Evolutionary conservation across 2,113 vertebrate genomes (phyloP), one percentile per base, ranked within the genome.

Genomic region (Leucoraja erinaceus): DNA sequence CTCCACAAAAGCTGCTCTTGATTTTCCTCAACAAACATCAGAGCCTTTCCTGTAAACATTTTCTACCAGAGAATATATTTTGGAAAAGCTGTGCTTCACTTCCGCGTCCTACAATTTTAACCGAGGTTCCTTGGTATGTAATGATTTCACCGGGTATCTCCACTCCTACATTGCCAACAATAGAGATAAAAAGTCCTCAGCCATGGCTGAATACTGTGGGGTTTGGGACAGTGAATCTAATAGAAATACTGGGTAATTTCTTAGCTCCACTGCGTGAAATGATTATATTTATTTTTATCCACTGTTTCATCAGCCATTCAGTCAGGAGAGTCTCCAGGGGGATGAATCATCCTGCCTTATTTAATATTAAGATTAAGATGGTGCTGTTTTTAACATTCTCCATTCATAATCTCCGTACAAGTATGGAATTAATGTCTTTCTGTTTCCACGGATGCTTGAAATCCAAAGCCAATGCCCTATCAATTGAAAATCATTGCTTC

Each of bases 221-320:
- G 59, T 8, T 86, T 31, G n/a, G 83, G 56, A 18, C 83, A 31
- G 83, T n/a, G n/a, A 63, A n/a, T 14, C 75, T 63, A 63, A 63
- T n/a, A 88, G 83, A 8, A n/a, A 88, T n/a, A 31, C 28, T 2
- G 59, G 28, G 59, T 88, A 63, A 88, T 88, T 88, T 88, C 59
- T 16, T 18, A 6, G 83, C 28, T 88, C 31, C 59, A 33, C 56
- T 31, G 83, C 59, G 8, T 33, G 63, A 61, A 33, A 88, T 14
- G 28, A 88, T 88, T 63, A 31, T 33, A 77, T 77, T 77, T 77
- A 88, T 66, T 63, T 88, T 88, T 88, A 88, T 16, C n/a, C 28
- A 31, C 83, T 56, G 56, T 10, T 83, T 83, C 79, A 28, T 83
- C 47, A 83, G 8, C 22, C 22, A 83, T 77, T 77, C 75, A 77